Base-by-base conservation (phyloP, 92 coral and sea anemone species). In the Plumapathes pennacea region DNA sequence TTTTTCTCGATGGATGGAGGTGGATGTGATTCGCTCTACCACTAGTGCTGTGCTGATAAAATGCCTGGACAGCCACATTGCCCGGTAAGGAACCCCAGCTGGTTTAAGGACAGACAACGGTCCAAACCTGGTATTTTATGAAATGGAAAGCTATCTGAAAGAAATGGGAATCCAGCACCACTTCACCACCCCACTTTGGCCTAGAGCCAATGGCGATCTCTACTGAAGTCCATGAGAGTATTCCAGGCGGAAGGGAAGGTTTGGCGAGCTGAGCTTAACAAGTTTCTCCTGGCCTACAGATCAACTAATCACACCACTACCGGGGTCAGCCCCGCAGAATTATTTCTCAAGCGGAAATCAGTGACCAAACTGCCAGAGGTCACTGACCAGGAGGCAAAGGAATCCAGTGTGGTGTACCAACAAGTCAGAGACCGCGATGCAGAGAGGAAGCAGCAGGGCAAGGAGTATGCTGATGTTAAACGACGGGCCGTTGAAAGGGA, bases 1-100 rank as follows among this genome's bases (percentile, higher is more conserved):
- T n/a, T n/a, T n/a, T 32, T 69, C 77, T 56, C 41, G 73, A 29
- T 61, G 78, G 84, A 62, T 61, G 36, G 73, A 78, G 23, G 85
- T 69, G 3, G 71, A 60, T 46, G 67, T 60, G 18, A 47, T 68
- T 57, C 51, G 60, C 53, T 21, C 78, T 19, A 75, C 67, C 50
- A 17, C 58, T 53, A 61, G 54, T 42, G 26, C 47, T 31, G 15
- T 26, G 45, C 57, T 76, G 23, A 66, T 65, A 27, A 47, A 60
- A 14, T 60, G 57, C 50, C 29, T 77, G 50, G 65, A 77, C 38
- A 39, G 55, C 23, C 78, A 60, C 14, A 68, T 77, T 46, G 77
- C 67, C 36, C 26, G 64, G 21, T 30, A 50, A 22, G 79, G 79
- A n/a, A 25, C 67, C 3, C 70, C 76, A 26, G 60, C 39, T 48